phyloP scores from a whole-genome alignment of 2,888 invertebrate genomes.

The Exocentrus adspersus region DNA sequence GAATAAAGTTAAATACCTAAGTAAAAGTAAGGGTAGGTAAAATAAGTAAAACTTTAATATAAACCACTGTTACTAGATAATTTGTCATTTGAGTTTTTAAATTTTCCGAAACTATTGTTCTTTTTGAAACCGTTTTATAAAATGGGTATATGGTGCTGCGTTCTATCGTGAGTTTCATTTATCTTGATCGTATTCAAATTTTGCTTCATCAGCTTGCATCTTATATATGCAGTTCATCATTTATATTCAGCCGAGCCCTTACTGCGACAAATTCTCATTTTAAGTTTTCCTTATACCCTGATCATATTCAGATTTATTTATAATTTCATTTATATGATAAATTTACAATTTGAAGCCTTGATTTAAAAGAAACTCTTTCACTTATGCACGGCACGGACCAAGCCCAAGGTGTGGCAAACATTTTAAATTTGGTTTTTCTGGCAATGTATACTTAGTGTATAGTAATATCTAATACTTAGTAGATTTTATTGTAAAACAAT shows the following conservation, averaged over 20 bases:
- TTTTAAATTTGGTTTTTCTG: not conserved
- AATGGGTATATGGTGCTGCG: not conserved
- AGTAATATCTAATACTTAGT: not conserved
- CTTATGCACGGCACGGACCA: not conserved
- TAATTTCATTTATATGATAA: constrained; percentile 29
- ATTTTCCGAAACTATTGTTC: not conserved
- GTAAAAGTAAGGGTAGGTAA: no score
- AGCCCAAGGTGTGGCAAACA: not conserved
- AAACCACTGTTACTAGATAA: no score
- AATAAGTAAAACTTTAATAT: no score
- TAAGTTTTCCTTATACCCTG: constrained; percentile 4
- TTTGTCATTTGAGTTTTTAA: no score
- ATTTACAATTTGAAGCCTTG: constrained; percentile 12
- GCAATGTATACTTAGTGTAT: not conserved
- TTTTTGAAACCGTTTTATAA: not conserved
- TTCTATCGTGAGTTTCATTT: constrained; percentile 54
- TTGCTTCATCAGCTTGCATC: constrained; percentile 54
- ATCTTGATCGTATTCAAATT: constrained; percentile 61
- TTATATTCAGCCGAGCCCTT: constrained; percentile 32
- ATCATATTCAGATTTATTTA: constrained; percentile 31
- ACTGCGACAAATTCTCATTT: constrained; percentile 30
- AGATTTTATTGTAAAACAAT: no score
- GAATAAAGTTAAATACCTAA: no score
- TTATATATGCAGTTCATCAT: constrained; percentile 42
- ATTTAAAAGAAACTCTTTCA: not conserved